Conservation (phyloP, 1,140 invertebrate genomes). For the Aphidius ervi region DNA sequence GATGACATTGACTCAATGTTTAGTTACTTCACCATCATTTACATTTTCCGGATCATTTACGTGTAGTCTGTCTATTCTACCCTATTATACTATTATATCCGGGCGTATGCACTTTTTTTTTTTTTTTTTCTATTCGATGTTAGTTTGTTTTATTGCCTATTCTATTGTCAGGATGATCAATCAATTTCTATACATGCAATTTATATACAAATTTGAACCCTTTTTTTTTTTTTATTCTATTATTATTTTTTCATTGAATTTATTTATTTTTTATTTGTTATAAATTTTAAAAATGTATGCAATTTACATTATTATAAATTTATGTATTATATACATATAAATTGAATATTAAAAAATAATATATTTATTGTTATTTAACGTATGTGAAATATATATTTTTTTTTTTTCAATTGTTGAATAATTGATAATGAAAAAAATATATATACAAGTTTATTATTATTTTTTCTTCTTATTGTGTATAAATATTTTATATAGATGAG, state of each 20-base stretch:
- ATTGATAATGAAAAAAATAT: too few species aligned
- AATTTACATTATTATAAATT: too few species aligned
- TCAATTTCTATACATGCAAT: constrained; percentile 9
- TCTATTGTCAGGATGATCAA: constrained; percentile 1
- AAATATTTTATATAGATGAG: not conserved
- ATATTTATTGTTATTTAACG: too few species aligned
- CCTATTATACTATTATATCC: not conserved
- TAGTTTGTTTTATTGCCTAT: not conserved
- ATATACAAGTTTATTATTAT: too few species aligned
- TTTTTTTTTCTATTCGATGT: not conserved
- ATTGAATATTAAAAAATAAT: too few species aligned
- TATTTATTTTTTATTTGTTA: too few species aligned
- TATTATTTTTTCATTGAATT: too few species aligned
- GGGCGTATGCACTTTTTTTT: constrained; percentile 13
- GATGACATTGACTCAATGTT: not conserved
- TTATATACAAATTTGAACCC: constrained; percentile 4
- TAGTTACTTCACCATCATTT: constrained; percentile 8
- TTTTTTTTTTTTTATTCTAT: not conserved
- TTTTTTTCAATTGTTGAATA: too few species aligned
- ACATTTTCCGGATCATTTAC: constrained; percentile 24
- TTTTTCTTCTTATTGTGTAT: too few species aligned
- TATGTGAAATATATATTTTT: too few species aligned
- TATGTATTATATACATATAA: too few species aligned
- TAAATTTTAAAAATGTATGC: too few species aligned
- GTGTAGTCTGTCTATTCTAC: constrained; percentile 4